Evolutionary conservation across 37 sponge, comb jelly and placozoan species (phyloP).

Genomic region (Corticium candelabrum): DNA sequence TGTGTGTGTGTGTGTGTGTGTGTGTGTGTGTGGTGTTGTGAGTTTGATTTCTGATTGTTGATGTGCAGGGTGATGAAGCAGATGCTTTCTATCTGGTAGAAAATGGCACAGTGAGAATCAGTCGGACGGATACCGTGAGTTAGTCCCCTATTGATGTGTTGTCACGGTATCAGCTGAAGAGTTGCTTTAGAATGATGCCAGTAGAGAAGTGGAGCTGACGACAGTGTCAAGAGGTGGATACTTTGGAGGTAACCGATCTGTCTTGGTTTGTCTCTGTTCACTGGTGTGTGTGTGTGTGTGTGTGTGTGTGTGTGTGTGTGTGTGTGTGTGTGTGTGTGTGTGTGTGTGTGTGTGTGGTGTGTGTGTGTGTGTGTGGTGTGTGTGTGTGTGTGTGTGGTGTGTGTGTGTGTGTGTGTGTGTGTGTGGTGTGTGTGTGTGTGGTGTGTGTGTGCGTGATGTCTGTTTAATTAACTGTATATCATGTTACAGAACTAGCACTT

Average conservation of each 20-base stretch:
- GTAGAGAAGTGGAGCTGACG: slow-evolving; percentile 40
- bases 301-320: too few species aligned
- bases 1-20: not conserved
- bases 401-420: too few species aligned
- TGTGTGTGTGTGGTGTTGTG: too few species aligned
- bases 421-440: not conserved
- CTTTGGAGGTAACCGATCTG: slow-evolving; percentile 93
- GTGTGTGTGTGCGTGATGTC: too few species aligned
- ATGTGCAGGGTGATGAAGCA: slow-evolving; percentile 67
- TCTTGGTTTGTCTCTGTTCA: too few species aligned
- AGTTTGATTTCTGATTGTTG: not conserved
- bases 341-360: too few species aligned
- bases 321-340: too few species aligned
- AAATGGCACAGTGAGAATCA: slow-evolving; percentile 52
- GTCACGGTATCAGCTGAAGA: not conserved
- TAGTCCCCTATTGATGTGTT: not conserved
- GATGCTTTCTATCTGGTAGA: slow-evolving; percentile 80
- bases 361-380: too few species aligned
- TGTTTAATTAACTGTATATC: too few species aligned
- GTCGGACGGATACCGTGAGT: slow-evolving; percentile 54
- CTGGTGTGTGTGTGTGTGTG: not conserved
- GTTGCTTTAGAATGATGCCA: slow-evolving; percentile 42
- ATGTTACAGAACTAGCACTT: slow-evolving; percentile 93
- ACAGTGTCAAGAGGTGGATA: slow-evolving; percentile 64
- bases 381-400: too few species aligned